These are phyloP conservation scores for Diplazon laetatorius DNA, from an alignment of 2,888 invertebrate genomes.

Conservation along the genomic window DNA sequence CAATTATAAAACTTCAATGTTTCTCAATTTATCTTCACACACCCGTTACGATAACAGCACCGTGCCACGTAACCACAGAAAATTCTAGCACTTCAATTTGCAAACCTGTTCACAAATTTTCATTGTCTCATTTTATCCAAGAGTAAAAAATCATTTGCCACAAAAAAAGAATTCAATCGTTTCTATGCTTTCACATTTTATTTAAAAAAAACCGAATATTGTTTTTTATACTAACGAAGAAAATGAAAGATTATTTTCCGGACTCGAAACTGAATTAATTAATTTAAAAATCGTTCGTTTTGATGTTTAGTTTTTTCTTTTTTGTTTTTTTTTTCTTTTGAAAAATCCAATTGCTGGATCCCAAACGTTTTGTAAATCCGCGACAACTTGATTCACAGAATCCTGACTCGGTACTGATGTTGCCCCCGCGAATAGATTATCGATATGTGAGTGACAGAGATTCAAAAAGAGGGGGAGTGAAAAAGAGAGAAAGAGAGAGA, in stretches of 20 bases:
- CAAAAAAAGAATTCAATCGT: not conserved
- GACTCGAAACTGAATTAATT: too few species aligned
- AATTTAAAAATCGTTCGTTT: too few species aligned
- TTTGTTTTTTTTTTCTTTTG: too few species aligned
- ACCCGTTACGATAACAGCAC: not conserved
- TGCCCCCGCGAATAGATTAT: slow-evolving; percentile 23
- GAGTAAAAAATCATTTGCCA: not conserved
- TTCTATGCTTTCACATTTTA: slow-evolving; percentile 48
- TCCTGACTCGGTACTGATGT: slow-evolving; percentile 57
- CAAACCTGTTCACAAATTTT: not conserved
- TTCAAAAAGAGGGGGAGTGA: not conserved
- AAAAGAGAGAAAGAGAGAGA: slow-evolving; percentile 20
- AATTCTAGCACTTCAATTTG: not conserved
- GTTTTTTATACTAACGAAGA: not conserved
- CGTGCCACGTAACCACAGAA: not conserved
- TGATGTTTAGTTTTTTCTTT: too few species aligned
- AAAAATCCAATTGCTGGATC: not conserved
- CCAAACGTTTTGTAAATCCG: not conserved
- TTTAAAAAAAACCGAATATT: slow-evolving; percentile 15
- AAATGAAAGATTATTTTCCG: not conserved
- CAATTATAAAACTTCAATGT: not conserved
- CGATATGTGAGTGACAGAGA: slow-evolving; percentile 35
- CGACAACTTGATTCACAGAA: slow-evolving; percentile 51
- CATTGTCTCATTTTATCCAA: not conserved
- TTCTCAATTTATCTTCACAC: not conserved